These are phyloP conservation scores for Lithobates sylvaticus DNA, from an alignment of 2,797 vertebrate genomes.

Conservation along the genomic window DNA sequence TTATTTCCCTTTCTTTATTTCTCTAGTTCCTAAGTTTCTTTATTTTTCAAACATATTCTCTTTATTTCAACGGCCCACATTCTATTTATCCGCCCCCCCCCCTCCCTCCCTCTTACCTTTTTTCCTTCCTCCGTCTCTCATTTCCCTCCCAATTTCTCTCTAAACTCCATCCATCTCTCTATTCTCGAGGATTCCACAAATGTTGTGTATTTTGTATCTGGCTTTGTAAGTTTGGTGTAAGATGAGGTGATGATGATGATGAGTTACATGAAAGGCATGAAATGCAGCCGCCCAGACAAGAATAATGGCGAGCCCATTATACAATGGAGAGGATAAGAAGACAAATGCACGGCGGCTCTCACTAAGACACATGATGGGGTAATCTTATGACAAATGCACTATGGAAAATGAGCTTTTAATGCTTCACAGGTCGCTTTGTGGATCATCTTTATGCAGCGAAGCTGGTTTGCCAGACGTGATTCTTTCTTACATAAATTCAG, in stretches of 20 bases:
- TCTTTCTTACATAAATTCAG: conserved; percentile 47
- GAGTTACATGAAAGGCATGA: neutral
- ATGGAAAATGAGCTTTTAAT: conserved; percentile 67
- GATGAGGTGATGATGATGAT: conserved; percentile 5
- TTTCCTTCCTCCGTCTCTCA: too few relatives aligned
- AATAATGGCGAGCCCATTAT: conserved; percentile 7
- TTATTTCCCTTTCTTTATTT: too few relatives aligned
- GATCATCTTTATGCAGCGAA: conserved; percentile 58
- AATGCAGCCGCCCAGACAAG: neutral
- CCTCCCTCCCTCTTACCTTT: too few relatives aligned
- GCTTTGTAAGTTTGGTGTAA: neutral
- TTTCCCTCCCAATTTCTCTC: too few relatives aligned
- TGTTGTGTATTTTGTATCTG: neutral
- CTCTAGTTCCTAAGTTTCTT: too few relatives aligned
- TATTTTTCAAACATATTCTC: too few relatives aligned
- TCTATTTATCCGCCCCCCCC: too few relatives aligned
- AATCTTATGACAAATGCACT: conserved; percentile 64
- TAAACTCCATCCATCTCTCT: too few relatives aligned
- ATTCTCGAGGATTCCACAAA: neutral
- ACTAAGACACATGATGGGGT: conserved; percentile 9
- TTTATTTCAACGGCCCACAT: too few relatives aligned
- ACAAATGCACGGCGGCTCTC: neutral
- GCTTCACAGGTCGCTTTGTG: conserved; percentile 54
- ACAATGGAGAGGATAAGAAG: conserved; percentile 17
- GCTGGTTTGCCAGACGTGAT: neutral